Evolutionary conservation across 2,888 invertebrate genomes (phyloP).

Genomic region (Drosophila longiperda): DNA sequence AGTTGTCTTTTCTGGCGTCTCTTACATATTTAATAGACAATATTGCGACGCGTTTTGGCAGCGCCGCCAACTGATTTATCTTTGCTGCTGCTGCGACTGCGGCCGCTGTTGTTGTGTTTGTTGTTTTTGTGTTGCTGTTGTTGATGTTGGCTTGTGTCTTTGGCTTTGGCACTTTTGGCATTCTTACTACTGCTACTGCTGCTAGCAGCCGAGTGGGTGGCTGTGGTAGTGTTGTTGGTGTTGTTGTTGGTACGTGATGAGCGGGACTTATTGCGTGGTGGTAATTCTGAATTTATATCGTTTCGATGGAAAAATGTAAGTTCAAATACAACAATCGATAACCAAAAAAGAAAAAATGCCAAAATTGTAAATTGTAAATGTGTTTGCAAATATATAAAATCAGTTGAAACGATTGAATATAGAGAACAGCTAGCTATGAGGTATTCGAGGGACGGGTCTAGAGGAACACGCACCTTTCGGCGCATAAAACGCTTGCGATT

Average conservation of each 20-base stretch:
- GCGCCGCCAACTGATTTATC: constrained; percentile 54
- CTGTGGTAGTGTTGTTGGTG: constrained; percentile 59
- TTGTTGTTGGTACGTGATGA: constrained; percentile 79
- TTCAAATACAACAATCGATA: constrained; percentile 31
- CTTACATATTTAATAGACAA: constrained; percentile 70
- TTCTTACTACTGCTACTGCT: constrained; percentile 61
- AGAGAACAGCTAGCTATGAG: constrained; percentile 14
- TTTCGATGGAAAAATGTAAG: constrained; percentile 24
- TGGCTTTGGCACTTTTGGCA: constrained; percentile 75
- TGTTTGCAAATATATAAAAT: constrained; percentile 44
- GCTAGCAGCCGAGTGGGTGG: constrained; percentile 52
- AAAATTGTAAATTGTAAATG: constrained; percentile 61
- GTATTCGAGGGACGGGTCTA: background rate
- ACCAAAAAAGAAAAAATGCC: constrained; percentile 41
- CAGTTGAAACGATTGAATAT: constrained; percentile 41
- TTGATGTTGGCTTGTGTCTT: constrained; percentile 65
- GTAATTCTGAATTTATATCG: constrained; percentile 72
- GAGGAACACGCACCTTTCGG: constrained; percentile 88
- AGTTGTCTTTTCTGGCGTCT: background rate
- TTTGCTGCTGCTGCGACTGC: constrained; percentile 77
- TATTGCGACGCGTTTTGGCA: constrained; percentile 77
- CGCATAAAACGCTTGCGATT: constrained; percentile 88
- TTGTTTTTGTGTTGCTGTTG: constrained; percentile 46
- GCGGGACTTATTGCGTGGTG: constrained; percentile 82
- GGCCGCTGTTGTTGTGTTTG: constrained; percentile 47